Percentiles rank a stretch among this genome's conserved stretches.
These are phyloP conservation scores for Rugalucina vietnamica DNA, from an alignment of 2,888 invertebrate genomes.

Conservation along the genomic window DNA sequence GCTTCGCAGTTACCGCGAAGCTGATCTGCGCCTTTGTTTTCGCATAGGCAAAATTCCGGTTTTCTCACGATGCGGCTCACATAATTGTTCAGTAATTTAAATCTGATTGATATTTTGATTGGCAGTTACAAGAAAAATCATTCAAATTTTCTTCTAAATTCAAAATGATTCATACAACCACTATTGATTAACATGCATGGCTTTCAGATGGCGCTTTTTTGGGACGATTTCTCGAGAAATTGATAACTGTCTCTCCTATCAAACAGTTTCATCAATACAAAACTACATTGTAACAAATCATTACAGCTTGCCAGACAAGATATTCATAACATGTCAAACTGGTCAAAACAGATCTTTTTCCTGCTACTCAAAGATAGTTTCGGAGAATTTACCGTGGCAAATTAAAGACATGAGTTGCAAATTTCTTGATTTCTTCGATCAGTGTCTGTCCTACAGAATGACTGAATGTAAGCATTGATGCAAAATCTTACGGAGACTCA, in stretches of 20 bases:
- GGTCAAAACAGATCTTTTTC: slow-evolving; percentile 10
- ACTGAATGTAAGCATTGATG: too few relatives aligned
- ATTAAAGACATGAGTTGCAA: not conserved
- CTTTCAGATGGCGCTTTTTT: not conserved
- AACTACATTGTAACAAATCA: slow-evolving; percentile 2
- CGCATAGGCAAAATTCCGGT: too few relatives aligned
- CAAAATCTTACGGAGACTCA: too few relatives aligned
- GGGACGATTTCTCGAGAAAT: not conserved
- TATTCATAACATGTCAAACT: slow-evolving; percentile 14
- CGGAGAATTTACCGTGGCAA: not conserved
- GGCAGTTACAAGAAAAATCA: not conserved
- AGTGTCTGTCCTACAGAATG: not conserved
- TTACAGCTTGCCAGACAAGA: not conserved
- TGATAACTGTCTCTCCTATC: not conserved
- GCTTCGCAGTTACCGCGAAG: too few relatives aligned
- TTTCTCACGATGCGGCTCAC: too few relatives aligned
- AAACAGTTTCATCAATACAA: slow-evolving; percentile 4
- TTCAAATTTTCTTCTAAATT: not conserved
- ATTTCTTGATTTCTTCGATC: not conserved
- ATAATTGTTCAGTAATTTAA: not conserved
- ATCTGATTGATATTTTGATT: not conserved
- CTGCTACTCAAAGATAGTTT: not conserved
- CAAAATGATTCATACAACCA: slow-evolving; percentile 11
- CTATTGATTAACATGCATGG: not conserved
- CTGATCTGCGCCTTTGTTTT: too few relatives aligned